Evolutionary conservation across 2,888 invertebrate species (phyloP), one percentile per base, ranked within the genome.

Genomic region (Dorcus hopei): DNA sequence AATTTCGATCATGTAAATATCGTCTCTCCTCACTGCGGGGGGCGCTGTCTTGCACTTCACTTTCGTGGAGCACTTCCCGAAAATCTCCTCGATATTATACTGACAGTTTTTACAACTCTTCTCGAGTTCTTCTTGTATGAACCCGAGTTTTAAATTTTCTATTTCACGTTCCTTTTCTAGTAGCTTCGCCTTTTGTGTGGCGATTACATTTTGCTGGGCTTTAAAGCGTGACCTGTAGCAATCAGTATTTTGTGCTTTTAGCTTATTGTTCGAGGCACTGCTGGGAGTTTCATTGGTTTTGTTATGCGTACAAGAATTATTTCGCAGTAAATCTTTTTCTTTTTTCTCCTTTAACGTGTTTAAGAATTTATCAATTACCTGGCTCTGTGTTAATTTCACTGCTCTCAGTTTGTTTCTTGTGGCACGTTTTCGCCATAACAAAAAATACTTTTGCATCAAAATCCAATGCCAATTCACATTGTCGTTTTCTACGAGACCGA

Each of bases 141-240:
- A 87, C 57, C 87, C 86, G 52, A 90, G 78, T 71, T 87, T 88
- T 0, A 91, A 76, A 70, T 89, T 86, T 72, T 89, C 85, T 57
- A 91, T 91, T n/a, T 88, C 72, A 68, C 85, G 83, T 65, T 85
- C 86, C 74, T 91, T 90, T 59, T 89, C 85, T 58, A 87, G 85
- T 58, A 91, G 73, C 77, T 89, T 89, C 1, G 82, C 77, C 72
- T 85, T 87, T 74, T 91, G 90, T 33, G 86, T 76, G 33, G 88
- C 86, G 58, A 91, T 91, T 45, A 90, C 87, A 64, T 85, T 84
- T 71, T 87, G 87, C 72, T 91, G 91, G 8, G 87, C 82, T 74
- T 85, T 85, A 61, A 85, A 86, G 67, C 88, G 66, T 55, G 74
- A 71, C 67, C 71, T 67, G 50, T 67, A 48, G 39, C 69, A 54